Evolutionary conservation across 2,113 vertebrate species (phyloP), one percentile per base, ranked within the genome.

Genomic region (Spea multiplicata): DNA sequence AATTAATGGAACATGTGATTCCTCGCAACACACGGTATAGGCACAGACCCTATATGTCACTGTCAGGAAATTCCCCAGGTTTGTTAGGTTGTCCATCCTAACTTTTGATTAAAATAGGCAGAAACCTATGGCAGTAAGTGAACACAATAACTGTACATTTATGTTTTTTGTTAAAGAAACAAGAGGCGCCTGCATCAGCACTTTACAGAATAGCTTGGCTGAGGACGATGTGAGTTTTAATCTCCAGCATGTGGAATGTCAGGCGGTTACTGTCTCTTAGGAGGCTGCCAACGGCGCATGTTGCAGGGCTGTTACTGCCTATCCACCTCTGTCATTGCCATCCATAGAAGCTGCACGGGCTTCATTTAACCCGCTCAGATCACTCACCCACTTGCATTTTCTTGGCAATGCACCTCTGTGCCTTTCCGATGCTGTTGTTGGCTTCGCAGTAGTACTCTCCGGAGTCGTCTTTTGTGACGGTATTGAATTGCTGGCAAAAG

Each of bases 361-460:
- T 59, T 13, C 4, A 9, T 30, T 66, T 83, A 82, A 62, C 75
- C 78, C 10, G 55, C 55, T 59, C 53, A 71, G 82, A 55, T 74
- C 59, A 93, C 79, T 92, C 94, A 89, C 92, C 88, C 17, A 98
- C 91, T 89, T 95, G 92, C 83, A 98, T 92, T 67, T 86, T 86
- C 70, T 92, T 94, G 75, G 90, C 92, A 67, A 90, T 86, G 76
- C 96, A 98, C 82, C 90, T 95, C 86, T 93, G 93, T 71, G 93
- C 80, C 10, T 86, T 88, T 82, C 95, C 97, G 64, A 95, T 86
- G 1, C 88, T 92, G 83, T 97, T 97, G 61, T 83, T 93, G 71
- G 96, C 94, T 88, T 97, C 94, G 67, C 97, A 99, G 87, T 91
- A 93, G 84, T 97, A 99, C 79, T 94, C 92, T 74, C 97, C 96